phyloP scores from a whole-genome alignment of 2,113 vertebrate genomes.

The Monarcha castaneiventris region DNA sequence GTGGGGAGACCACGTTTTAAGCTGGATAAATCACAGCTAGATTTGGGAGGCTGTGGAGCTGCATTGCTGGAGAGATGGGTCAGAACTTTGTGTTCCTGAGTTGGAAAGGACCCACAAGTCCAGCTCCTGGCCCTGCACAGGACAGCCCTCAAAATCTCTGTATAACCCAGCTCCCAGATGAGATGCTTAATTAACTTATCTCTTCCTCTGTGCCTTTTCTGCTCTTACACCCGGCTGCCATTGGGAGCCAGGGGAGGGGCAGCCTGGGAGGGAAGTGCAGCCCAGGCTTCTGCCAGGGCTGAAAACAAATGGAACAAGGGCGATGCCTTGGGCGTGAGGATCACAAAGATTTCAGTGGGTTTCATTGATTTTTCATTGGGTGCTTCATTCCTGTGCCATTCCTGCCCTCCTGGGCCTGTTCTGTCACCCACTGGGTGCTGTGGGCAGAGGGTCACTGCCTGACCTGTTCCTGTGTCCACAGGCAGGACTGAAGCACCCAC shows the following conservation, averaged over 20 bases:
- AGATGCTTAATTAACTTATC: neutral
- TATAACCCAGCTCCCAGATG: neutral
- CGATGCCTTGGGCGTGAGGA: fast-evolving
- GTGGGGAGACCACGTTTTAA: fast-evolving
- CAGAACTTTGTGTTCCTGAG: neutral
- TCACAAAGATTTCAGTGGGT: neutral
- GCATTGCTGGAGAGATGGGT: fast-evolving
- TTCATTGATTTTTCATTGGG: neutral
- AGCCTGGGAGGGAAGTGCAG: neutral
- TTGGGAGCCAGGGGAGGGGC: neutral
- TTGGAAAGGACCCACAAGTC: neutral
- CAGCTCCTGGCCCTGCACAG: neutral
- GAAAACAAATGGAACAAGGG: neutral
- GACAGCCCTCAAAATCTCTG: neutral
- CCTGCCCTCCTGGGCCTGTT: neutral
- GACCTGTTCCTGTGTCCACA: neutral
- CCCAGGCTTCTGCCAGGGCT: fast-evolving
- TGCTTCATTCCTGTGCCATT: neutral
- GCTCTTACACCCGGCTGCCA: neutral
- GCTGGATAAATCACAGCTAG: neutral
- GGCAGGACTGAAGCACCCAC: neutral
- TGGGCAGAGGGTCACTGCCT: neutral
- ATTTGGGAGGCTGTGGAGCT: neutral
- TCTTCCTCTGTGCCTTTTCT: neutral
- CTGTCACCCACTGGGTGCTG: fast-evolving